A percentile compares a stretch with the other conserved stretches of the same genome.
Conservation (phyloP, 92 coral and sea anemone species). For the Montipora capitata region DNA sequence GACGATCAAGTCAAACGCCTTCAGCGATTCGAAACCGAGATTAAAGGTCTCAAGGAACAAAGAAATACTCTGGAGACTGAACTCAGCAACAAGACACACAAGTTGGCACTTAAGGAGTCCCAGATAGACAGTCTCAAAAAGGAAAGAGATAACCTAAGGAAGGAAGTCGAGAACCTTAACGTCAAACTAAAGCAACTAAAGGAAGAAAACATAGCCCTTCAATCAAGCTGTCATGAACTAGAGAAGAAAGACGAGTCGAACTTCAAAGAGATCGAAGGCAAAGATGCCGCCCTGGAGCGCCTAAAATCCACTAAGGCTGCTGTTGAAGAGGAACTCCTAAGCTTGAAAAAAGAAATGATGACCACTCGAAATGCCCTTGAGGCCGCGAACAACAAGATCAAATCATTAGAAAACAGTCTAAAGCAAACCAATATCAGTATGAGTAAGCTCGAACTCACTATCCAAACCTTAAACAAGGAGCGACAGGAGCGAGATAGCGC, state of each 20-base stretch:
- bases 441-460: conserved; percentile 85
- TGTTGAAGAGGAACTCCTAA: conserved; percentile 83
- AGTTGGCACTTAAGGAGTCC: conserved; percentile 83
- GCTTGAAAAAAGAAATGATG: conserved; percentile 87
- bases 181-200: conserved; percentile 76
- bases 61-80: conserved; percentile 89
- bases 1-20: conserved; percentile 65
- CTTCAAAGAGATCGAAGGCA: conserved; percentile 79
- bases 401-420: conserved; percentile 81
- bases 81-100: conserved; percentile 89
- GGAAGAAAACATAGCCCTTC: conserved; percentile 78
- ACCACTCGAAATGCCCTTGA: conserved; percentile 82
- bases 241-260: conserved; percentile 78
- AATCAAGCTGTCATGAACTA: conserved; percentile 71
- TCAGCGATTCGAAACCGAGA: conserved; percentile 76
- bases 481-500: conserved; percentile 88
- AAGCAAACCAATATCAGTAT: conserved; percentile 79
- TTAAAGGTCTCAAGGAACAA: conserved; percentile 87
- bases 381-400: conserved; percentile 81
- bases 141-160: conserved; percentile 81
- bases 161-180: conserved; percentile 73
- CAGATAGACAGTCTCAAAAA: conserved; percentile 81
- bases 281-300: conserved; percentile 78
- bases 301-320: conserved; percentile 77
- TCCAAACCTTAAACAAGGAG: conserved; percentile 84